A percentile compares a stretch with the other conserved stretches of the same genome.
phyloP scores from a whole-genome alignment of 1,140 invertebrate genomes.

The Asbolus verrucosus region DNA sequence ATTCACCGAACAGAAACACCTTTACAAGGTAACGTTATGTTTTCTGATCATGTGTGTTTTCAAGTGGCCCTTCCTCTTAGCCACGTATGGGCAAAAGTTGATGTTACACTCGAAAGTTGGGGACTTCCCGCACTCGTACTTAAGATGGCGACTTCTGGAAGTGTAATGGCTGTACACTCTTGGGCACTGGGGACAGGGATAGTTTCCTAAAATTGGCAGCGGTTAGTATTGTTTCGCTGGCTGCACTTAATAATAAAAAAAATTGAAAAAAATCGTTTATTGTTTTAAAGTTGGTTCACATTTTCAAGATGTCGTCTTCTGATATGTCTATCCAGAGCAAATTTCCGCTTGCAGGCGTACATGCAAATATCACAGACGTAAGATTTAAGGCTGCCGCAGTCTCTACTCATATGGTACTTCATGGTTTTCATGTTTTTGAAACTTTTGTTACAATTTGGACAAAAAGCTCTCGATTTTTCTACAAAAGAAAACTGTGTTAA shows the following conservation, averaged over 20 bases:
- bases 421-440: slow-evolving; percentile 46
- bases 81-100: slow-evolving; percentile 8
- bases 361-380: not conserved
- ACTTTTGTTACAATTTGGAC: slow-evolving; percentile 46
- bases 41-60: slow-evolving; percentile 44
- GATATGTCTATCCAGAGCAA: not conserved
- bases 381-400: not conserved
- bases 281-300: no score
- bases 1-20: no score
- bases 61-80: slow-evolving; percentile 23
- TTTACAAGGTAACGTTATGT: slow-evolving; percentile 41
- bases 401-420: not conserved
- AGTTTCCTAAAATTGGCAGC: slow-evolving; percentile 40
- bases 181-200: slow-evolving; percentile 51
- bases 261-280: no score
- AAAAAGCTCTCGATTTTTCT: not conserved
- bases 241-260: no score
- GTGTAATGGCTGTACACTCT: slow-evolving; percentile 43
- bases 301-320: not conserved
- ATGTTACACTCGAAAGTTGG: slow-evolving; percentile 15
- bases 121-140: slow-evolving; percentile 56
- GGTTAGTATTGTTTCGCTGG: no score
- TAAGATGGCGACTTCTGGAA: slow-evolving; percentile 51
- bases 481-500: not conserved
- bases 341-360: not conserved